phyloP scores from a whole-genome alignment of 2,888 invertebrate species.

The Tiliacea aurago region DNA sequence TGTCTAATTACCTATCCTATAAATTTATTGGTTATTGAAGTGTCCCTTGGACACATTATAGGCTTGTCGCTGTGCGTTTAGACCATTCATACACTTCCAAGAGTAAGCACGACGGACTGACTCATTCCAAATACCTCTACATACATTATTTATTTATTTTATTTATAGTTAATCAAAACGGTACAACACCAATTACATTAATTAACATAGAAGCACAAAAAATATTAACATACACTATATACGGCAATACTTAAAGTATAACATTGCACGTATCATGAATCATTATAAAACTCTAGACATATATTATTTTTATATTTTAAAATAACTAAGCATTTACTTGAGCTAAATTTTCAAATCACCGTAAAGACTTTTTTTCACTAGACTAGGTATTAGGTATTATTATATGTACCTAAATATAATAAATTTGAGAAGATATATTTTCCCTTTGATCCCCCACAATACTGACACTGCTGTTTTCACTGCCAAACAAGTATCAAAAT shows the following conservation, averaged over 20 bases:
- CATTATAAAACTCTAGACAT: not conserved
- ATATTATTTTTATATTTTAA: not conserved
- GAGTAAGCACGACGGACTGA: not conserved
- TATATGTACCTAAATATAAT: too few relatives aligned
- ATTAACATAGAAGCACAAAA: too few relatives aligned
- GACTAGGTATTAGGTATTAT: too few relatives aligned
- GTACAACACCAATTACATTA: too few relatives aligned
- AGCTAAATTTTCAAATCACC: slow-evolving; percentile 8
- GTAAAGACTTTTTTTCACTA: not conserved
- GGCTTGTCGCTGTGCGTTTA: not conserved
- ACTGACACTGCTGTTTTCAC: not conserved
- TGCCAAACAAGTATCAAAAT: not conserved
- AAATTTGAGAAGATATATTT: not conserved
- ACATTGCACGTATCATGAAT: slow-evolving; percentile 3
- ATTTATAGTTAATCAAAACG: too few relatives aligned
- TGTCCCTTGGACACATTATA: not conserved
- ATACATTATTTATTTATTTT: too few relatives aligned
- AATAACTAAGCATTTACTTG: not conserved
- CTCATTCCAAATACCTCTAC: not conserved
- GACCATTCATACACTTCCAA: not conserved
- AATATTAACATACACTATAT: not conserved
- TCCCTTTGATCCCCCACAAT: not conserved
- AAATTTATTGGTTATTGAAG: not conserved
- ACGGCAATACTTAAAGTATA: not conserved
- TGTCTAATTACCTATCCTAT: not conserved